Conservation (phyloP, 1,140 invertebrate species). For the Ips nitidus region DNA sequence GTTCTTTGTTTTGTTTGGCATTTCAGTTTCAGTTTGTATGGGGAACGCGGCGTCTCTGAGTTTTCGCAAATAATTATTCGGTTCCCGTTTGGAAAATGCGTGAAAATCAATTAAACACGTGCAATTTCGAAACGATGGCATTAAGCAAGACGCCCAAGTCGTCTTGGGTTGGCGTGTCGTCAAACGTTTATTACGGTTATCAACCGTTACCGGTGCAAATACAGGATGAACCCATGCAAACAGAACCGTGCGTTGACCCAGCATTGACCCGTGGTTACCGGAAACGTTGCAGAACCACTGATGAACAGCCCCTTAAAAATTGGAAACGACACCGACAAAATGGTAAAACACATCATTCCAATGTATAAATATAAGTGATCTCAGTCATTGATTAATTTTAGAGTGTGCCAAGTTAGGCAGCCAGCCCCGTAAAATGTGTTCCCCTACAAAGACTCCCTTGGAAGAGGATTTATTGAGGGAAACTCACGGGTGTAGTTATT, state of each 20-base stretch:
- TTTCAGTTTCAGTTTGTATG: no score
- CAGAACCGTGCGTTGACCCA: constrained; percentile 10
- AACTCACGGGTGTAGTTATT: constrained; percentile 57
- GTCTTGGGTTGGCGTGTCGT: constrained; percentile 29
- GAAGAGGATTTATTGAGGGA: constrained; percentile 55
- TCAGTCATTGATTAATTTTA: constrained; percentile 18
- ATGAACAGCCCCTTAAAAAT: neutral
- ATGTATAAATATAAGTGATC: constrained; percentile 14
- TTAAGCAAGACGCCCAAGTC: constrained; percentile 2
- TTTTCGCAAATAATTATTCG: no score
- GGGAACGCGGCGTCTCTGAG: no score
- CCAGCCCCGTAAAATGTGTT: neutral
- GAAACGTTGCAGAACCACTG: neutral
- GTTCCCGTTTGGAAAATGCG: no score
- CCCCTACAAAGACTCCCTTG: constrained; percentile 7
- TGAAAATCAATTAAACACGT: no score
- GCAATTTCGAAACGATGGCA: neutral
- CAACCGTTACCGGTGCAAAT: constrained; percentile 31
- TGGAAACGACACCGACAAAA: constrained; percentile 33
- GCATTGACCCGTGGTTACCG: neutral
- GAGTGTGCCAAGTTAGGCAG: neutral
- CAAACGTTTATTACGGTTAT: constrained; percentile 47
- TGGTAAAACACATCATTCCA: constrained; percentile 35
- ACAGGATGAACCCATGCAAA: constrained; percentile 22
- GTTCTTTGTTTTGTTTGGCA: no score